phyloP scores from a whole-genome alignment of 2,113 vertebrate species.

The Procavia capensis region DNA sequence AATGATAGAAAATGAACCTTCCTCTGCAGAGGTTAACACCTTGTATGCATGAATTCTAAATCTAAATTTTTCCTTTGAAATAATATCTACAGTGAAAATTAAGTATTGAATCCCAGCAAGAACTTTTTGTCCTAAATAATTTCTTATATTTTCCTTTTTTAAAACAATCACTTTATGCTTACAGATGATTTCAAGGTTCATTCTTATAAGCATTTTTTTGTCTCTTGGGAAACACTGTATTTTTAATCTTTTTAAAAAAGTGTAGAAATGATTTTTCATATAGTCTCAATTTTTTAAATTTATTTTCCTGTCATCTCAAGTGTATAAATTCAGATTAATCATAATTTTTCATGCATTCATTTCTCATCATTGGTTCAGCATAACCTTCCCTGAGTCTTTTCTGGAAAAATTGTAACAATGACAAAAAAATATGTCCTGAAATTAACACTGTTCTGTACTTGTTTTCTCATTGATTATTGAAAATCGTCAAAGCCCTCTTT shows the following conservation, averaged over 20 bases:
- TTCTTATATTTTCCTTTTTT: background rate
- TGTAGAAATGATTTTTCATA: background rate
- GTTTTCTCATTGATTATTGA: background rate
- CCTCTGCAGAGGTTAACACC: background rate
- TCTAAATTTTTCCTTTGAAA: background rate
- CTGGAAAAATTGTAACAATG: background rate
- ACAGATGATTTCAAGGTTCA: background rate
- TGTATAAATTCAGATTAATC: background rate
- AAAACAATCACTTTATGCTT: background rate
- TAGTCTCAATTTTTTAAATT: background rate
- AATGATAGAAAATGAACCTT: slow-evolving; percentile 1
- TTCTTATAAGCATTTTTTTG: background rate
- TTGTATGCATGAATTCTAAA: background rate
- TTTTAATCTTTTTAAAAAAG: background rate
- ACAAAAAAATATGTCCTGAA: background rate
- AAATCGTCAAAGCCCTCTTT: background rate
- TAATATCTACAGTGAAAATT: background rate
- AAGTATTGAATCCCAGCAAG: background rate
- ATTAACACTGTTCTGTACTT: background rate
- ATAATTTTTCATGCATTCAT: background rate
- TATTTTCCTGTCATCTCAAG: background rate
- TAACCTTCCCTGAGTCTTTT: background rate
- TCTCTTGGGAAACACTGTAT: slow-evolving; percentile 2
- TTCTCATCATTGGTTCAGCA: background rate
- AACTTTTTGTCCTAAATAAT: background rate